These are phyloP conservation scores for Ficedula albicollis DNA, from an alignment of 2,797 vertebrate genomes.

Conservation along the genomic window DNA sequence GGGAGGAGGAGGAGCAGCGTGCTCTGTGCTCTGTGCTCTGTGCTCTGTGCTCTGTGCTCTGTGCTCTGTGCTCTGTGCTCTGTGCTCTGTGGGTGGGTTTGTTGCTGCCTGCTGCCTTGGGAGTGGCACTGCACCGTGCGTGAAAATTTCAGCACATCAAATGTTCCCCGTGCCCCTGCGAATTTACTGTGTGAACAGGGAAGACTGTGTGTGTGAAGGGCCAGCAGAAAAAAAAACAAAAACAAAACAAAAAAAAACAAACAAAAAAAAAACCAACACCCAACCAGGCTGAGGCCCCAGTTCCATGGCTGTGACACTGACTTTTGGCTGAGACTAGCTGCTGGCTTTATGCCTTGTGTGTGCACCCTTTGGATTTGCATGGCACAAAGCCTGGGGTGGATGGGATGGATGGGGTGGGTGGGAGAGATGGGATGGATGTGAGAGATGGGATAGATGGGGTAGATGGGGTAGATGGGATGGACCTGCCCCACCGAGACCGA, in stretches of 20 bases:
- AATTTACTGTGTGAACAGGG: neutral
- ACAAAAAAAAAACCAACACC: neutral
- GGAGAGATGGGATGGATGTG: too few relatives aligned
- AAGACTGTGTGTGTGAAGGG: rapidly evolving
- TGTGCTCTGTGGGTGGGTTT: rapidly evolving
- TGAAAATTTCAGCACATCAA: neutral
- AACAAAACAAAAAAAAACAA: neutral
- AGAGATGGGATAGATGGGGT: neutral
- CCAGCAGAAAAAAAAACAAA: rapidly evolving
- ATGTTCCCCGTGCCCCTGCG: rapidly evolving
- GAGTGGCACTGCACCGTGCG: rapidly evolving
- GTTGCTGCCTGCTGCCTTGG: neutral
- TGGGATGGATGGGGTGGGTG: neutral
- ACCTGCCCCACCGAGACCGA: too few relatives aligned
- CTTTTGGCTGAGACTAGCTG: neutral
- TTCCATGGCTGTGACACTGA: rapidly evolving
- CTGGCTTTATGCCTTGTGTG: rapidly evolving
- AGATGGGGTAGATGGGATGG: too few relatives aligned
- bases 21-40: rapidly evolving
- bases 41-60: too few relatives aligned
- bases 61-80: rapidly evolving
- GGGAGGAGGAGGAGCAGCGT: neutral
- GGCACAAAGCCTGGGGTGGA: rapidly evolving
- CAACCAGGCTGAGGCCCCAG: neutral
- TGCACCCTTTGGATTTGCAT: rapidly evolving